These are phyloP conservation scores for Whitmania pigra DNA, from an alignment of 1,140 invertebrate species.

Conservation along the genomic window DNA sequence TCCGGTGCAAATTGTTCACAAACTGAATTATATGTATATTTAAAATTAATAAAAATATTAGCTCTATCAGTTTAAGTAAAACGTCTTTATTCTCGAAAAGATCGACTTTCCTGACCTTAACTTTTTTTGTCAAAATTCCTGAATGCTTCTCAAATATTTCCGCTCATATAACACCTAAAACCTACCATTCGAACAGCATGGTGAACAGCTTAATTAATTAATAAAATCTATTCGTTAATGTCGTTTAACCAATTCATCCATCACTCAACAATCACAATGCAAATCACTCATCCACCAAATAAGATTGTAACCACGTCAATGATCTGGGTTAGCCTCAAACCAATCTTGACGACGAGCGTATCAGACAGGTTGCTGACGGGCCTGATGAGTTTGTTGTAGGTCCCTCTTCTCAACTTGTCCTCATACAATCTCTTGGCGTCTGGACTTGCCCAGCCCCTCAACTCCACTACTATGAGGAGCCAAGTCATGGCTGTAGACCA, in stretches of 20 bases:
- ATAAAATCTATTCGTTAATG: too few relatives aligned
- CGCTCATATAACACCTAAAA: too few relatives aligned
- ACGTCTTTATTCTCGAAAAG: too few relatives aligned
- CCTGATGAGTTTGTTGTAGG: constrained; percentile 86
- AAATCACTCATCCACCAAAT: neutral
- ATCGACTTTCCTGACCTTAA: too few relatives aligned
- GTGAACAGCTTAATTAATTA: too few relatives aligned
- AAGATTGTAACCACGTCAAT: constrained; percentile 84
- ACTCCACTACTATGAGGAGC: constrained; percentile 9
- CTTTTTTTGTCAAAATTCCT: too few relatives aligned
- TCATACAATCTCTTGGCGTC: constrained; percentile 45
- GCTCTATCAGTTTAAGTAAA: too few relatives aligned
- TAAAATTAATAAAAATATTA: too few relatives aligned
- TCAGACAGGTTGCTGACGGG: constrained; percentile 81
- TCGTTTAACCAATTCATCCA: neutral
- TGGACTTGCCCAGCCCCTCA: constrained; percentile 29
- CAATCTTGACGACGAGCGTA: constrained; percentile 79
- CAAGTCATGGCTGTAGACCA: too few relatives aligned
- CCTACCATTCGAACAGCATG: too few relatives aligned
- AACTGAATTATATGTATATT: neutral
- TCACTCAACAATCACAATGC: neutral
- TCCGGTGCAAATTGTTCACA: neutral
- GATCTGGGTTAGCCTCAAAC: constrained; percentile 78
- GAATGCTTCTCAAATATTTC: too few relatives aligned
- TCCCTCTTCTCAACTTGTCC: constrained; percentile 66